Percentiles rank a stretch among this genome's conserved stretches.
These are phyloP conservation scores for Gallinago paraguaiae DNA, from an alignment of 2,113 vertebrate species.

Conservation along the genomic window DNA sequence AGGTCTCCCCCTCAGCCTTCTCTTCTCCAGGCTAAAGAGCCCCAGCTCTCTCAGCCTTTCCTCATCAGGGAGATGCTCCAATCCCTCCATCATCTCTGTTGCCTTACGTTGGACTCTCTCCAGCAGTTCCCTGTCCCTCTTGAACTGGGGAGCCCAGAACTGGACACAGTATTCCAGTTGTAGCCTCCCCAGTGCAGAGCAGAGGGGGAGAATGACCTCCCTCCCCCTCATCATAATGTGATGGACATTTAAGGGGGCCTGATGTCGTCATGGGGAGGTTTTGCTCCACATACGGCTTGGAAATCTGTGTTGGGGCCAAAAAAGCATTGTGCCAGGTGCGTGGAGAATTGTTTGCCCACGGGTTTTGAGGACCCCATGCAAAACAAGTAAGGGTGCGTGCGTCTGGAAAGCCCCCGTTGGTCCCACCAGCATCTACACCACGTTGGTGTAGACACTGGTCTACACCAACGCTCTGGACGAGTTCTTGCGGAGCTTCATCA, in stretches of 20 bases:
- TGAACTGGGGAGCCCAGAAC: no score
- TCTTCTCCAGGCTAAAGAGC: no score
- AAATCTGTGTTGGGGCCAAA: slow-evolving; percentile 44
- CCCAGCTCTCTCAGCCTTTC: no score
- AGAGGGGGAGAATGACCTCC: no score
- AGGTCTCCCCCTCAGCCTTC: no score
- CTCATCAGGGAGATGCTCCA: no score
- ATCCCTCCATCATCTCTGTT: no score
- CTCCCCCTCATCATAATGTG: slow-evolving; percentile 56
- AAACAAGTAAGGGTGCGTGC: neutral
- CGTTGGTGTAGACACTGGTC: neutral
- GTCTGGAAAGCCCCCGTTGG: neutral
- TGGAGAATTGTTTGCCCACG: neutral
- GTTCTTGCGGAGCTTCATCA: neutral
- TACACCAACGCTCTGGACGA: neutral
- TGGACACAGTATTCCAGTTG: no score
- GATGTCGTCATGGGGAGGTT: slow-evolving; percentile 58
- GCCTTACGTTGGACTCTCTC: no score
- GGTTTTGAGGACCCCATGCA: neutral
- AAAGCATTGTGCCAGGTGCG: slow-evolving; percentile 66
- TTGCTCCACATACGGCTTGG: slow-evolving; percentile 32
- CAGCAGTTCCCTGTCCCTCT: no score
- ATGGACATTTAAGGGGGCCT: slow-evolving; percentile 57
- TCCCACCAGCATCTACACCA: neutral
- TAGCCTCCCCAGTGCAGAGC: no score